Base-by-base conservation (phyloP, 2,888 invertebrate species). In the Bimastos eiseni region DNA sequence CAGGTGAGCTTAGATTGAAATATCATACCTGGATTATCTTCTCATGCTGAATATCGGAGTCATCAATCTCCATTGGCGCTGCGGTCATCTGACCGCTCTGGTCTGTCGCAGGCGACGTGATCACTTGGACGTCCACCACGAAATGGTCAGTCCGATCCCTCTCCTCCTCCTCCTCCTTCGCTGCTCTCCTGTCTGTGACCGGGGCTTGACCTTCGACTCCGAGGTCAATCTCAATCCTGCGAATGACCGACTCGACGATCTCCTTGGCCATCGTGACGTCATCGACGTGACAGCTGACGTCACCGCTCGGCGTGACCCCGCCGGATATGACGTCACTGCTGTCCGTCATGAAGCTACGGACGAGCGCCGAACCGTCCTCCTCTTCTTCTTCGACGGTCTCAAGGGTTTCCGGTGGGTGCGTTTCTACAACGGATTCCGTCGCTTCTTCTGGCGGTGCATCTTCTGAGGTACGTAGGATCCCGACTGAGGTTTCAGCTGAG, bases 271-370 rank as follows among this genome's bases (percentile, higher is more conserved):
- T 84, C 33, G 34, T 84, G 86, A 86, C 34, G 86, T 86, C 86
- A 86, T 86, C 37, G 36, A 37, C 86, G 34, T 33, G 34, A 21
- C 86, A 36, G 24, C 36, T 86, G 36, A 86, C 86, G 86, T 86
- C 33, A 84, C 34, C 37, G 70, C 70, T 24, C 36, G 86, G 36
- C 37, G 36, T 37, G 86, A 34, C 37, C 19, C 17, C 86, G 19
- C 19, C 86, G 86, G 19, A 34, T 17, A 24, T 8, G 86, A 86
- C 86, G 86, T 86, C 36, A 34, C 86, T 70, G 70, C 70, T 86
- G 86, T 86, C 86, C 37, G 86, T 86, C 86, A 86, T 86, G 37
- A 86, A 86, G 15, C 86, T 86, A 36, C 36, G 86, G 37, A 86
- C 36, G 86, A 34, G 34, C 37, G 36, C 86, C 36, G 21, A 36